phyloP scores from a whole-genome alignment of 64 coral and sea anemone genomes.

The Montipora efflorescens region DNA sequence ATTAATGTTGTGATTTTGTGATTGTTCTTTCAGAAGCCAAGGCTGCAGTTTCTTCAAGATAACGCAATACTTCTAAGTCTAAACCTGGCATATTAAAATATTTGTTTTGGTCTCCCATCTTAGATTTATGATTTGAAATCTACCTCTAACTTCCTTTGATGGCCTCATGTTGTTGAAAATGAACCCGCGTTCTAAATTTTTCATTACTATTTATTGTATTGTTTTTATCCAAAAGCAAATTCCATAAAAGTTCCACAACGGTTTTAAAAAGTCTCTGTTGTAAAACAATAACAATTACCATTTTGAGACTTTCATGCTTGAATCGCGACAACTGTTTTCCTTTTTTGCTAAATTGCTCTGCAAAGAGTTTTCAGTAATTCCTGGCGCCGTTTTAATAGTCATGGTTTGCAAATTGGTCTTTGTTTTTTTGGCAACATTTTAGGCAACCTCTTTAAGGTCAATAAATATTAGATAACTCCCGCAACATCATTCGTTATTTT shows the following conservation, averaged over 20 bases:
- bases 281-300: too few species aligned
- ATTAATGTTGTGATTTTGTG: background rate
- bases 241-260: too few species aligned
- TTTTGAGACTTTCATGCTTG: too few species aligned
- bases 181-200: background rate
- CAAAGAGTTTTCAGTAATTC: too few species aligned
- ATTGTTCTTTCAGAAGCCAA: background rate
- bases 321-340: too few species aligned
- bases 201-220: background rate
- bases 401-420: background rate
- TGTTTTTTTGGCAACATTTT: background rate
- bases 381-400: background rate
- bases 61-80: background rate
- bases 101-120: background rate
- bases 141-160: background rate
- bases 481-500: background rate
- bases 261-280: too few species aligned
- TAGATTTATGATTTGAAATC: background rate
- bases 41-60: slow-evolving; percentile 1
- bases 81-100: background rate
- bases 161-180: background rate
- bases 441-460: background rate
- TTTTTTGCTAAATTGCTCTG: too few species aligned
- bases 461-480: background rate
- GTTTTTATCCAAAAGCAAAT: background rate